Percentiles rank a stretch among this genome's conserved stretches.
Conservation (phyloP, 2,113 vertebrate genomes). For the Petromus typicus region DNA sequence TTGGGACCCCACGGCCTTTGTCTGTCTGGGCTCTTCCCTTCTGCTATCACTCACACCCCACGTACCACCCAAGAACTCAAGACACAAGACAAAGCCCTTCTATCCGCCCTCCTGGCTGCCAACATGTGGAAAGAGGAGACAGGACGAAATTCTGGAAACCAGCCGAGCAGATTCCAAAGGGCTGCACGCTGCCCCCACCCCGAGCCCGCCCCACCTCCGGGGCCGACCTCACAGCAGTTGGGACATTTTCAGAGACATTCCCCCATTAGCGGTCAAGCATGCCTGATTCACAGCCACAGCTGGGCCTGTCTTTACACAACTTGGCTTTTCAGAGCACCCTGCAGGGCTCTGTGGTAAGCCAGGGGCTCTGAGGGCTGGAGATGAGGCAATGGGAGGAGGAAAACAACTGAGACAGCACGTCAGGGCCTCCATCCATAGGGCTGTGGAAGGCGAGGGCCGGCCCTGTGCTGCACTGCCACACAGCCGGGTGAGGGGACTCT, state of each 20-base stretch:
- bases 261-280: background rate
- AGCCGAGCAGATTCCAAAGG: constrained; percentile 35
- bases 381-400: background rate
- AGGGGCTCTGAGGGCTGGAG: background rate
- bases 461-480: background rate
- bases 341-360: background rate
- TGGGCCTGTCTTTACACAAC: background rate
- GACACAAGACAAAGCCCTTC: background rate
- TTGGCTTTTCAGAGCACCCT: background rate
- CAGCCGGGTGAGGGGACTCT: background rate
- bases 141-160: background rate
- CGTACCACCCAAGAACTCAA: background rate
- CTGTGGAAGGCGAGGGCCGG: background rate
- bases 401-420: background rate
- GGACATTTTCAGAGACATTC: constrained; percentile 32
- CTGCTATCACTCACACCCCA: background rate
- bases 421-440: background rate
- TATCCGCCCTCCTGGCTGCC: background rate
- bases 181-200: background rate
- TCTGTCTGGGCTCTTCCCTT: background rate
- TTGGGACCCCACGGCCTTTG: background rate
- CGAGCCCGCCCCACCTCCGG: background rate
- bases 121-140: background rate
- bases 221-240: background rate
- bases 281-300: background rate